Evolutionary conservation across 1,140 invertebrate genomes (phyloP).

Genomic region (Ostrea denselamellosa): DNA sequence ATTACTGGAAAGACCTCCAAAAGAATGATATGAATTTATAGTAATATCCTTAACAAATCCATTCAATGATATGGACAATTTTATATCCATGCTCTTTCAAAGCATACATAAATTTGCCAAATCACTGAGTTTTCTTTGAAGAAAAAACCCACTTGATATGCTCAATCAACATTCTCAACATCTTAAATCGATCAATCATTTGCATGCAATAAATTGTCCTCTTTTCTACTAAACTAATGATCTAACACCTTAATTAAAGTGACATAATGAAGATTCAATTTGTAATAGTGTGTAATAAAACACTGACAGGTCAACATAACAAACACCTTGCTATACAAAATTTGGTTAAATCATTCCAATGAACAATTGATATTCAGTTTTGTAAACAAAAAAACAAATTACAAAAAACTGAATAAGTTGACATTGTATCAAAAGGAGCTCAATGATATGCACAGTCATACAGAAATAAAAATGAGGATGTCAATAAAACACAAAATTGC

Average conservation of each 20-base stretch:
- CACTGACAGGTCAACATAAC: neutral
- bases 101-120: neutral
- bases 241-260: neutral
- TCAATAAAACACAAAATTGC: neutral
- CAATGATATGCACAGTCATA: neutral
- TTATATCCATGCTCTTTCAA: neutral
- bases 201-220: too few species aligned
- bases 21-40: neutral
- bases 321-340: neutral
- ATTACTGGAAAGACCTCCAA: neutral
- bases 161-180: too few species aligned
- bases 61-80: neutral
- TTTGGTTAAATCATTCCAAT: neutral
- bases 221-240: neutral
- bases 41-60: neutral
- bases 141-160: too few species aligned
- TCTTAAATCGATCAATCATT: too few species aligned
- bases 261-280: constrained; percentile 5
- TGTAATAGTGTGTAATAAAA: neutral
- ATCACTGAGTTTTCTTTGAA: too few species aligned
- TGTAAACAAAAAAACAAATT: neutral
- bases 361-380: constrained; percentile 11
- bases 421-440: neutral
- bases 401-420: neutral
- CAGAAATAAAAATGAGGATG: neutral